These are phyloP conservation scores for Toxotes jaculatrix DNA, from an alignment of 2,113 vertebrate genomes.

Conservation along the genomic window DNA sequence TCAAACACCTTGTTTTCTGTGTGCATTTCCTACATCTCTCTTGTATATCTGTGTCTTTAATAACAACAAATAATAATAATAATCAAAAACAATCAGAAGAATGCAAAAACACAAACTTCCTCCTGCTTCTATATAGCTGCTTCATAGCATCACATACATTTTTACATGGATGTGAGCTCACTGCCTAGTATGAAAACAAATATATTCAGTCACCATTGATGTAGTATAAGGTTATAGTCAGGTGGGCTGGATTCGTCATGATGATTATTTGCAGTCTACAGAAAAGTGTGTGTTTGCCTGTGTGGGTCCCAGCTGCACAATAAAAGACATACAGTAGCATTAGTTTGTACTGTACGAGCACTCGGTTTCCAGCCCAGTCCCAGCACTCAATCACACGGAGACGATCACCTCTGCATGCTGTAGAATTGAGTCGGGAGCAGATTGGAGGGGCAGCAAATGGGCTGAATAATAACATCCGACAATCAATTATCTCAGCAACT, in stretches of 20 bases:
- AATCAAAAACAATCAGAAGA: not conserved
- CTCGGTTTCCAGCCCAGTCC: not conserved
- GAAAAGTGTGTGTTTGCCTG: not conserved
- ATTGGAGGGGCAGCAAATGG: constrained; percentile 66
- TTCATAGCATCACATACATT: not conserved
- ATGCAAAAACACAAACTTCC: not conserved
- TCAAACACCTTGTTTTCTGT: too few relatives aligned
- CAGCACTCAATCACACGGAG: constrained; percentile 52
- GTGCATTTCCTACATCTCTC: not conserved
- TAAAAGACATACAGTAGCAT: constrained; percentile 7
- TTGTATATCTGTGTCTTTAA: not conserved
- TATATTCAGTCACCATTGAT: constrained; percentile 53
- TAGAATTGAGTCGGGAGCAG: constrained; percentile 27
- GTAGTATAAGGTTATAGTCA: constrained; percentile 33
- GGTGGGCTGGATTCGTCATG: constrained; percentile 21
- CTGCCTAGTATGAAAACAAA: constrained; percentile 3
- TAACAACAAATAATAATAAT: not conserved
- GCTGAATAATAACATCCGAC: constrained; percentile 70
- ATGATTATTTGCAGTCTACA: constrained; percentile 63
- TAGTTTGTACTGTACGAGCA: constrained; percentile 27
- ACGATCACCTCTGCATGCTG: constrained; percentile 61
- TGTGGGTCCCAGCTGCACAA: not conserved
- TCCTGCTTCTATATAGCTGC: not conserved
- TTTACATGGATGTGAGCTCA: not conserved
- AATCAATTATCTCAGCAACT: constrained; percentile 67